Evolutionary conservation across 2,888 invertebrate species (phyloP), one percentile per base, ranked within the genome.

Genomic region (Apodemia duryi): DNA sequence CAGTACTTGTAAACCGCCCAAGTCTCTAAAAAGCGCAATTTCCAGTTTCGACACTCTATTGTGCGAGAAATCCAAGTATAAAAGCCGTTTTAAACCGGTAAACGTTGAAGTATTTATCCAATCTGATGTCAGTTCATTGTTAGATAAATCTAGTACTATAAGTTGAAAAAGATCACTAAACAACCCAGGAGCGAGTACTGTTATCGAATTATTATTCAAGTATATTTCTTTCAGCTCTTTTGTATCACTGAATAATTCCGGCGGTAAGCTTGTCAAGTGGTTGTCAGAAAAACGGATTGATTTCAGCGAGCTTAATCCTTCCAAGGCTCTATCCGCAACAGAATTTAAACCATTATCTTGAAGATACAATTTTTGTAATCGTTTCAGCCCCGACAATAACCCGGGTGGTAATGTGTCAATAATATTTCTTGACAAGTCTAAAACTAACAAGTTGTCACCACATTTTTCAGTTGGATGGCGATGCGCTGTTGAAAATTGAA

Each of bases 101-200:
- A 97, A 97, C 11, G 96, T 96, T 2, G 95, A 95, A 32, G 96
- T 94, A 80, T 95, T 96, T 69, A 96, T 95, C 96, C 96, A 96
- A 79, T 96, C 96, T 62, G 95, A 94, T 3, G 96, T 95, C 69
- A 97, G 88, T 84, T 96, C 96, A 81, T 97, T 97, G 73, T 94
- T 94, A 41, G 96, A 95, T 75, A 97, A 86, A 85, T 97, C 96
- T 69, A 97, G 87, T 69, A 96, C 95, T 63, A 96, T 86, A 63
- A 97, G 91, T 83, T 96, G 95, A 65, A 94, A 93, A 66, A 97
- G 88, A 75, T 96, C 96, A 76, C 94, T 94, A 79, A 97, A 96
- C 67, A 97, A 88, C 35, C 96, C 96, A 10, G 96, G 96, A 62
- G 96, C 96, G 49, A 97, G 86, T 21, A 96, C 96, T 75, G 95